Evolutionary conservation across 2,888 invertebrate genomes (phyloP).

Genomic region (Caenorhabditis sp.): DNA sequence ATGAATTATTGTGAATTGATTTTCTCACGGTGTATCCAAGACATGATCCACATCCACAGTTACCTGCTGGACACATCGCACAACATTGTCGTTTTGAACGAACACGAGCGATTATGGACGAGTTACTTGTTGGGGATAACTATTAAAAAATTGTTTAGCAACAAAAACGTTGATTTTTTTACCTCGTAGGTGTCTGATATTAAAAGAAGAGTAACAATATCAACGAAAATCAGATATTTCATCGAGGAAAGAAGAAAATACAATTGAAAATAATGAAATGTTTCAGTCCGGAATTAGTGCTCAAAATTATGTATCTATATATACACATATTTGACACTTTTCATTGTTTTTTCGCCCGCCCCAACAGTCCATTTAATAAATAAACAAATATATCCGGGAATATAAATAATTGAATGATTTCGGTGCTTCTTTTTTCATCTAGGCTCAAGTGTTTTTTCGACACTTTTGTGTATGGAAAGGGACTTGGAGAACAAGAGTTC

Average conservation of each 20-base stretch:
- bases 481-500: neutral
- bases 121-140: constrained; percentile 7
- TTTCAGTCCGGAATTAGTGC: constrained; percentile 22
- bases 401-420: constrained; percentile 1
- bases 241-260: neutral
- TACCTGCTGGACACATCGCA: constrained; percentile 46
- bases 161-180: neutral
- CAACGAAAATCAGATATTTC: neutral
- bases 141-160: neutral
- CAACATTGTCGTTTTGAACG: constrained; percentile 57
- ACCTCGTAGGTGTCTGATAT: neutral
- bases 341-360: constrained; percentile 35
- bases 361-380: neutral
- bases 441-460: neutral
- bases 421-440: neutral
- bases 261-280: constrained; percentile 16
- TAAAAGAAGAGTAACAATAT: neutral
- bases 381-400: neutral
- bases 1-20: neutral
- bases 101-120: constrained; percentile 25
- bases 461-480: neutral
- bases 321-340: constrained; percentile 49
- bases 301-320: constrained; percentile 29
- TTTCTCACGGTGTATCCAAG: constrained; percentile 28
- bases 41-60: constrained; percentile 55